These are phyloP conservation scores for Coluber constrictor DNA, from an alignment of 2,797 vertebrate genomes.

Conservation along the genomic window DNA sequence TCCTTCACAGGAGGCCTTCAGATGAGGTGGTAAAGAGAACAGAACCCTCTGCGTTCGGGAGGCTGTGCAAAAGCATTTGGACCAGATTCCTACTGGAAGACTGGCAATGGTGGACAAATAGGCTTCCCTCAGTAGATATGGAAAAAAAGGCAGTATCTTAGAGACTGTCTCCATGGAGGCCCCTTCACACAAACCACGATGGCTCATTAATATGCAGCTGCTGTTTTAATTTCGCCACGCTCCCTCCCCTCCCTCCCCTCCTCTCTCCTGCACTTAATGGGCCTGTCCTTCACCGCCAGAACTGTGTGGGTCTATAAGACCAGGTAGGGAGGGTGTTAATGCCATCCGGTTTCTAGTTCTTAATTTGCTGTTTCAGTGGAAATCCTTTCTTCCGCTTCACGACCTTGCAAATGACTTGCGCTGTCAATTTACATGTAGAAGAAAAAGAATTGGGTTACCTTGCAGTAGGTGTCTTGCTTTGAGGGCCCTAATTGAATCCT, in stretches of 20 bases:
- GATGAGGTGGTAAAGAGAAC: neutral
- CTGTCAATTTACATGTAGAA: neutral
- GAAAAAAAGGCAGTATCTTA: conserved; percentile 66
- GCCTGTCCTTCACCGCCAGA: neutral
- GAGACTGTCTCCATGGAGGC: conserved; percentile 72
- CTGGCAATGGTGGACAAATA: conserved; percentile 44
- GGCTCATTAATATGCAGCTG: conserved; percentile 64
- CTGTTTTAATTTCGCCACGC: conserved; percentile 10
- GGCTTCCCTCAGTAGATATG: conserved; percentile 52
- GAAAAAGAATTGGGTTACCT: neutral
- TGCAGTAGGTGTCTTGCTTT: neutral
- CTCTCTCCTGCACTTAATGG: neutral
- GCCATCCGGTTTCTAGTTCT: neutral
- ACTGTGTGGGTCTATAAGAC: neutral
- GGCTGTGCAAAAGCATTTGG: neutral
- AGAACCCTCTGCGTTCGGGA: conserved; percentile 13
- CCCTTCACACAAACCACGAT: conserved; percentile 56
- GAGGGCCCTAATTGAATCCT: neutral
- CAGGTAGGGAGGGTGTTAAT: neutral
- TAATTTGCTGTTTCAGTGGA: neutral
- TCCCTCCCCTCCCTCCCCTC: conserved; percentile 37
- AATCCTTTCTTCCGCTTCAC: neutral
- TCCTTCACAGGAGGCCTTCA: neutral
- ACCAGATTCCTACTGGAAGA: conserved; percentile 22
- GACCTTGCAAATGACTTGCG: neutral